Evolutionary conservation across 2,113 vertebrate species (phyloP).

Genomic region (Festucalex cinctus): DNA sequence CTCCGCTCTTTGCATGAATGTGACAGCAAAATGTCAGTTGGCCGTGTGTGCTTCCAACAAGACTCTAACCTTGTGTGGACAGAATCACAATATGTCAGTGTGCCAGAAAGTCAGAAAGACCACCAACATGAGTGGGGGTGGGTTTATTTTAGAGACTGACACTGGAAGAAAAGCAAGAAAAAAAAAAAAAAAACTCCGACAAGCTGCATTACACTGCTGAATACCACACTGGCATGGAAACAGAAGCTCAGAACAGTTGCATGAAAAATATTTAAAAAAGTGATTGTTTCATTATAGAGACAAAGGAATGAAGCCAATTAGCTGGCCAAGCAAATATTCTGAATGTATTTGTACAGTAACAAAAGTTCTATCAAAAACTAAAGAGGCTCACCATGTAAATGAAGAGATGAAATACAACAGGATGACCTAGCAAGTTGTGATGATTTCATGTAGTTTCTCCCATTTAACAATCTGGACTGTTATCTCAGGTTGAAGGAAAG

Average conservation of each 20-base stretch:
- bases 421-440: not conserved
- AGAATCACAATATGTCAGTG: constrained; percentile 30
- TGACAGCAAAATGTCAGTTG: constrained; percentile 20
- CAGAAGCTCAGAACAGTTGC: not conserved
- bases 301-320: too few species aligned
- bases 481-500: not conserved
- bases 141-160: not conserved
- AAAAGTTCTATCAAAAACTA: not conserved
- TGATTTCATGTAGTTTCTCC: too few species aligned
- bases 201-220: not conserved
- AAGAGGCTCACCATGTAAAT: not conserved
- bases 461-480: not conserved
- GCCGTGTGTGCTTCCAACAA: not conserved
- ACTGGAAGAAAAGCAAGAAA: not conserved
- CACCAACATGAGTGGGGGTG: constrained; percentile 7
- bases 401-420: too few species aligned
- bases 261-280: not conserved
- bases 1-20: constrained; percentile 18
- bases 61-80: constrained; percentile 9
- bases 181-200: not conserved
- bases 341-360: not conserved
- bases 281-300: not conserved
- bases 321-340: not conserved
- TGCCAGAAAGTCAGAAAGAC: constrained; percentile 17
- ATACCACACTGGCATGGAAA: not conserved